These are phyloP conservation scores for Oreocharis arfaki DNA, from an alignment of 2,113 vertebrate genomes.

Conservation along the genomic window DNA sequence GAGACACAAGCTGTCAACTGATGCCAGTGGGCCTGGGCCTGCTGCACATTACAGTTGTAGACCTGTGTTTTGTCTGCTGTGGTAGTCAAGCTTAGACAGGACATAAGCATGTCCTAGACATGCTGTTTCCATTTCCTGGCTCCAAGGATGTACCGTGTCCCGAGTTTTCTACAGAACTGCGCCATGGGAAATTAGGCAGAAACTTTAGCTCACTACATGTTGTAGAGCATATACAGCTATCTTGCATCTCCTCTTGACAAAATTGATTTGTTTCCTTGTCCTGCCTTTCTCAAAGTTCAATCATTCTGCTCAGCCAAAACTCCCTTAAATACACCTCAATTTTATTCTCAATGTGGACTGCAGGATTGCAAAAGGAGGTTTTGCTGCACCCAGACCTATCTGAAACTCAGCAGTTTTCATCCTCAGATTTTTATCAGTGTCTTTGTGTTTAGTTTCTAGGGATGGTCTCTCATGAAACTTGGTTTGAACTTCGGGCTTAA, in stretches of 20 bases:
- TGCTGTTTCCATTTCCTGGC: background rate
- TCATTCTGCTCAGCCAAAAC: background rate
- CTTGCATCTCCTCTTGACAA: background rate
- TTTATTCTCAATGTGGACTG: background rate
- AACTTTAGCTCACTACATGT: background rate
- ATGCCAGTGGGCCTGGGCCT: background rate
- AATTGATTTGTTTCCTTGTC: background rate
- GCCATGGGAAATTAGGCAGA: background rate
- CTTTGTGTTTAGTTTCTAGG: background rate
- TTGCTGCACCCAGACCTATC: background rate
- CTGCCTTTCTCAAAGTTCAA: background rate
- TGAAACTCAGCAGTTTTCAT: background rate
- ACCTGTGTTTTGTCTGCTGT: background rate
- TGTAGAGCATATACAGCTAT: background rate
- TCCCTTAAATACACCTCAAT: background rate
- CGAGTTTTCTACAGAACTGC: background rate
- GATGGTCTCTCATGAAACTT: background rate
- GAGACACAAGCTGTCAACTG: background rate
- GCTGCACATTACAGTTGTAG: background rate
- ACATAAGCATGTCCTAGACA: background rate
- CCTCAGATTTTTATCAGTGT: background rate
- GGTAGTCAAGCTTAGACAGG: background rate
- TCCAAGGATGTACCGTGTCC: rapidly evolving
- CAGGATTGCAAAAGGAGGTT: background rate
- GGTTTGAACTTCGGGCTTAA: background rate